Conservation (phyloP, 2,113 vertebrate genomes). For the Catagonus wagneri region DNA sequence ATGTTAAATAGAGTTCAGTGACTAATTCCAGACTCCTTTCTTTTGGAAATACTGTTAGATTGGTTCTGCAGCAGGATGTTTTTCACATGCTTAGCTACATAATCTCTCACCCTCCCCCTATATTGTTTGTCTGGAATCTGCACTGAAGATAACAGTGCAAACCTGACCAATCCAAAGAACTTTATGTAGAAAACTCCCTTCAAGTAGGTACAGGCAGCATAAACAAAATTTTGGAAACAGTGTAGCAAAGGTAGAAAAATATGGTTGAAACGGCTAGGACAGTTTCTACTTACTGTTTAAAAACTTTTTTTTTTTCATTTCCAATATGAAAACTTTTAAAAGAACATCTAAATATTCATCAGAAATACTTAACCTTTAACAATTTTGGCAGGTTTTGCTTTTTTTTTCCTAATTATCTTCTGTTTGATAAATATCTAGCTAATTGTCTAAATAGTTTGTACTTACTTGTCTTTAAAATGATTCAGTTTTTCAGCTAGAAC, state of each 20-base stretch:
- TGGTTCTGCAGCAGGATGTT: neutral
- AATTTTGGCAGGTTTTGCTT: neutral
- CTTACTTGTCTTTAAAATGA: constrained; percentile 44
- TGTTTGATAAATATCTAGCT: neutral
- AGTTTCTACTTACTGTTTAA: neutral
- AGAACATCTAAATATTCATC: neutral
- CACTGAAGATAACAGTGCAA: constrained; percentile 48
- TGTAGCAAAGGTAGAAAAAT: constrained; percentile 16
- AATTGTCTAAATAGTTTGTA: neutral
- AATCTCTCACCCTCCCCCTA: neutral
- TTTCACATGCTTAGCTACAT: neutral
- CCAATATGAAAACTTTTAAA: neutral
- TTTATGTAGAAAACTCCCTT: constrained; percentile 39
- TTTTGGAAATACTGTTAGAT: constrained; percentile 41
- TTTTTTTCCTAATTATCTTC: neutral
- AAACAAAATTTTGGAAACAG: constrained; percentile 38
- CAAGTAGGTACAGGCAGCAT: neutral
- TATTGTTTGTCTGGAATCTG: constrained; percentile 56
- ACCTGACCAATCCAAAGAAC: neutral
- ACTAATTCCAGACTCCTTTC: neutral
- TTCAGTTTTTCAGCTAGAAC: constrained; percentile 17
- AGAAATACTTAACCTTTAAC: constrained; percentile 7
- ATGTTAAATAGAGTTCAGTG: neutral
- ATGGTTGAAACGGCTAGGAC: neutral
- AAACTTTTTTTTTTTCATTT: constrained; percentile 9